A percentile compares a stretch with the other conserved stretches of the same genome.
These are phyloP conservation scores for Standfussiana lucernea DNA, from an alignment of 2,888 invertebrate species.

Conservation along the genomic window DNA sequence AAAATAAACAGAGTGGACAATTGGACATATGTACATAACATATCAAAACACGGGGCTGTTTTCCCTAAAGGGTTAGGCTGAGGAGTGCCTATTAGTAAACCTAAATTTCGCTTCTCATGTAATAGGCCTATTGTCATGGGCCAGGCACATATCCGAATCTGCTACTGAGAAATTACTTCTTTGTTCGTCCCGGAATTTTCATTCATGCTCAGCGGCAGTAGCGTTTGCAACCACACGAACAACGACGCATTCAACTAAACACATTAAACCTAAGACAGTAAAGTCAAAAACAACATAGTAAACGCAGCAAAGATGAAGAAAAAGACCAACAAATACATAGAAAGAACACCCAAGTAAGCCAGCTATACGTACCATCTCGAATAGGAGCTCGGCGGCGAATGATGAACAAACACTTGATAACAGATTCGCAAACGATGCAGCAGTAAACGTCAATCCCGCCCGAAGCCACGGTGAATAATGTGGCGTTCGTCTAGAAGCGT, in stretches of 20 bases:
- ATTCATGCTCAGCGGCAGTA: neutral
- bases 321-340: neutral
- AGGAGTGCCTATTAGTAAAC: neutral
- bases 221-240: neutral
- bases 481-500: conserved; percentile 5
- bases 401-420: conserved; percentile 49
- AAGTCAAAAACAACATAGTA: neutral
- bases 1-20: neutral
- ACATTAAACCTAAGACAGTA: neutral
- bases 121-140: neutral
- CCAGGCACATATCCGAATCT: neutral
- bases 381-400: conserved; percentile 31
- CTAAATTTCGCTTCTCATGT: neutral
- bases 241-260: neutral
- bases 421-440: conserved; percentile 40
- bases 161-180: neutral
- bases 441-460: conserved; percentile 51
- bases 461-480: conserved; percentile 61
- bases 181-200: neutral
- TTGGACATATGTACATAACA: no score
- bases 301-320: neutral
- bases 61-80: neutral
- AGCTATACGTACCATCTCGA: conserved; percentile 50
- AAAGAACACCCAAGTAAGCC: neutral
- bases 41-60: neutral